A percentile compares a stretch with the other conserved stretches of the same genome.
Evolutionary conservation across 2,113 vertebrate species (phyloP).

Genomic region (Seriola dumerili): DNA sequence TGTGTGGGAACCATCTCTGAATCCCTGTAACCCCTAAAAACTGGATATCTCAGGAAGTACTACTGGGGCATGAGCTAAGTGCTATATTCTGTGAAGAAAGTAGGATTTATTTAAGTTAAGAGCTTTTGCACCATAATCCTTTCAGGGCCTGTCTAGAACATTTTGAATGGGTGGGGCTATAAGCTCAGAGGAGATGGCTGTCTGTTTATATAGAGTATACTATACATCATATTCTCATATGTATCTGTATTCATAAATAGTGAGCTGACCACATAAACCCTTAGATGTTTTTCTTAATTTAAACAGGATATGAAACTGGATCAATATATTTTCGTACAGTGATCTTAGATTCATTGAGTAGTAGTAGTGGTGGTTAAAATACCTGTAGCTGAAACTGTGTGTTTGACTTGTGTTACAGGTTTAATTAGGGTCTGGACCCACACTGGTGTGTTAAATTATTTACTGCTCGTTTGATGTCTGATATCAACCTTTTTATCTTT

Average conservation of each 20-base stretch:
- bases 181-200: not conserved
- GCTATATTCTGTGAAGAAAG: slow-evolving; percentile 29
- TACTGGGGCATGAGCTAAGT: slow-evolving; percentile 12
- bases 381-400: slow-evolving; percentile 19
- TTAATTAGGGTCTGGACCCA: slow-evolving; percentile 18
- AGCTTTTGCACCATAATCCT: slow-evolving; percentile 52
- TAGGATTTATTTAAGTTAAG: slow-evolving; percentile 58
- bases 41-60: slow-evolving; percentile 32
- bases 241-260: not conserved
- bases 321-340: not conserved
- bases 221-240: not conserved
- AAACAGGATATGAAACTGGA: not conserved
- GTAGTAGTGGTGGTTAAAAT: slow-evolving; percentile 29
- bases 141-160: slow-evolving; percentile 35
- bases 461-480: slow-evolving; percentile 15
- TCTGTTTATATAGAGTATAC: not conserved
- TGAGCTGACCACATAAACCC: not conserved
- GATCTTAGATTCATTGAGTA: slow-evolving; percentile 15
- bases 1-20: slow-evolving; percentile 30
- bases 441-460: slow-evolving; percentile 25
- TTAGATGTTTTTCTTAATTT: not conserved
- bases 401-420: not conserved
- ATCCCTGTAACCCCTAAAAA: slow-evolving; percentile 40
- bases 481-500: slow-evolving; percentile 19
- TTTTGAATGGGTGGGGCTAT: slow-evolving; percentile 26